Conservation (phyloP, 2,113 vertebrate genomes). For the Sapajus apella region DNA sequence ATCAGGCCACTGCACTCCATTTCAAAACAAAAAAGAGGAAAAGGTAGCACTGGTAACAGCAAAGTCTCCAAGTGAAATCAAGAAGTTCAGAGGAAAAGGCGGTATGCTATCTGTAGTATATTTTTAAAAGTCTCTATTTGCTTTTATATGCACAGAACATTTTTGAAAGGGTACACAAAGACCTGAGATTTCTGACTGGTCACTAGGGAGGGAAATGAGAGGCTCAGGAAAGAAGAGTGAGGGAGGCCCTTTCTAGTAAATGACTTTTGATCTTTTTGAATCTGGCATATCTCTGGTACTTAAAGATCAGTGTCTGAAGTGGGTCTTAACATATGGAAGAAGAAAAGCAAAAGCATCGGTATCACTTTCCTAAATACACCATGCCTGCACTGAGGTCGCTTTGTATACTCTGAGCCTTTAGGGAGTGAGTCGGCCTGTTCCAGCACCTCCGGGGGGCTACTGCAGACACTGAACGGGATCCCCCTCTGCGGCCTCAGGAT, state of each 20-base stretch:
- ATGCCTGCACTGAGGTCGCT: neutral
- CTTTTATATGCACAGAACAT: neutral
- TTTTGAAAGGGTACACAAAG: neutral
- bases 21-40: too few species aligned
- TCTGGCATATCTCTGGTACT: neutral
- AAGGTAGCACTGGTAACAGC: neutral
- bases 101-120: neutral
- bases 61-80: neutral
- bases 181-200: neutral
- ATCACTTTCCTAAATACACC: neutral
- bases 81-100: neutral
- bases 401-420: neutral
- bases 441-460: neutral
- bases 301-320: neutral
- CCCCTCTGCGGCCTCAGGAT: neutral
- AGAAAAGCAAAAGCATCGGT: neutral
- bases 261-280: neutral
- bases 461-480: neutral
- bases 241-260: neutral
- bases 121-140: neutral
- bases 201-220: neutral
- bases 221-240: neutral
- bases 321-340: too few species aligned
- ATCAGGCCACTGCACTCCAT: too few species aligned
- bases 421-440: neutral